Conservation (phyloP, 1,140 invertebrate genomes). For the Cataglyphis hispanica region DNA sequence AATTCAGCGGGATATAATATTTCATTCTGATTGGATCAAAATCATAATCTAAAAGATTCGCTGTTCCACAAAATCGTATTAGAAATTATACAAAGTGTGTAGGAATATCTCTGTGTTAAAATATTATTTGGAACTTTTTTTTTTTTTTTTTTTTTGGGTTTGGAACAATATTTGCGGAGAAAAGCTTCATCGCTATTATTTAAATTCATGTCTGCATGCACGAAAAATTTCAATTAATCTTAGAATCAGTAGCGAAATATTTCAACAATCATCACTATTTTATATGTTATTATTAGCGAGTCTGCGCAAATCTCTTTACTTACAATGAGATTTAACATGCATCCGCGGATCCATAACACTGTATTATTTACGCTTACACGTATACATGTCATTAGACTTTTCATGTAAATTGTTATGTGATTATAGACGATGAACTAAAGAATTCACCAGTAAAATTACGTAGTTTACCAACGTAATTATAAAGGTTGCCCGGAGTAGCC, state of each 20-base stretch:
- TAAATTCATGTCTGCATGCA: background rate
- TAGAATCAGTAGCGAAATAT: background rate
- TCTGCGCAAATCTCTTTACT: constrained; percentile 8
- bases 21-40: background rate
- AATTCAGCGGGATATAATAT: constrained; percentile 3
- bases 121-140: background rate
- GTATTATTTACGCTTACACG: constrained; percentile 33
- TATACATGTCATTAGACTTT: constrained; percentile 35
- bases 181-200: background rate
- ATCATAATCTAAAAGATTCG: background rate
- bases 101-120: background rate
- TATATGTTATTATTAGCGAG: background rate
- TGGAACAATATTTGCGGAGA: background rate
- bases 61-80: background rate
- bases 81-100: background rate
- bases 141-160: too few relatives aligned
- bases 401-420: constrained; percentile 46
- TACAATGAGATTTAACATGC: background rate
- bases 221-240: background rate
- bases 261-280: background rate
- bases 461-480: constrained; percentile 32
- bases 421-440: constrained; percentile 23
- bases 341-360: background rate
- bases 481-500: background rate
- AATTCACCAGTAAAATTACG: constrained; percentile 21